A percentile compares a stretch with the other conserved stretches of the same genome.
phyloP scores from a whole-genome alignment of 2,797 vertebrate genomes.

The Masticophis lateralis region DNA sequence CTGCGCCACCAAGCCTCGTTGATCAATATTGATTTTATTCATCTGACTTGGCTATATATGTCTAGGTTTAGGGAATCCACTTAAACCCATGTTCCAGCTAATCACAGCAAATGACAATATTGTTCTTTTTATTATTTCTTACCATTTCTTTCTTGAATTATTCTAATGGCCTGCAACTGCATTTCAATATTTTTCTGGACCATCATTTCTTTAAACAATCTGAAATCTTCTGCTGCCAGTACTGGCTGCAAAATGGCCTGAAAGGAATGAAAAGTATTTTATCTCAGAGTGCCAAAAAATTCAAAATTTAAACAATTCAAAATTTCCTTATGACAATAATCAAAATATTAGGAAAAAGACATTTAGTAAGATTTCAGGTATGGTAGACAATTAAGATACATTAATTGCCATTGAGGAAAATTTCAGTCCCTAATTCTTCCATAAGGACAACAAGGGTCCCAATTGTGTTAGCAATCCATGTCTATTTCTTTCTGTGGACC shows the following conservation, averaged over 20 bases:
- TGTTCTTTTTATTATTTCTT: slow-evolving; percentile 23
- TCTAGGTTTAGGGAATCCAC: background rate
- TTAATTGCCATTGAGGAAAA: background rate
- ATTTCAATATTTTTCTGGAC: slow-evolving; percentile 97
- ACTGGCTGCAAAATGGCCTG: slow-evolving; percentile 91
- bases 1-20: background rate
- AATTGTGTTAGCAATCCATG: background rate
- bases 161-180: slow-evolving; percentile 92
- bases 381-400: background rate
- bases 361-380: background rate
- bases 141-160: slow-evolving; percentile 97
- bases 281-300: slow-evolving; percentile 6
- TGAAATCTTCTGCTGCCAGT: slow-evolving; percentile 93
- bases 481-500: background rate
- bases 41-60: background rate
- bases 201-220: slow-evolving; percentile 94
- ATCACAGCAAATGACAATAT: background rate
- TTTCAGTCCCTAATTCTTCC: background rate
- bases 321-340: background rate
- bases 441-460: background rate
- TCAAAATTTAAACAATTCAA: background rate
- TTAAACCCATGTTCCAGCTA: background rate
- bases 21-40: background rate
- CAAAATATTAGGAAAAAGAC: background rate
- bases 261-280: slow-evolving; percentile 47